Evolutionary conservation across 2,888 invertebrate species (phyloP).

Genomic region (Dicycla oo): DNA sequence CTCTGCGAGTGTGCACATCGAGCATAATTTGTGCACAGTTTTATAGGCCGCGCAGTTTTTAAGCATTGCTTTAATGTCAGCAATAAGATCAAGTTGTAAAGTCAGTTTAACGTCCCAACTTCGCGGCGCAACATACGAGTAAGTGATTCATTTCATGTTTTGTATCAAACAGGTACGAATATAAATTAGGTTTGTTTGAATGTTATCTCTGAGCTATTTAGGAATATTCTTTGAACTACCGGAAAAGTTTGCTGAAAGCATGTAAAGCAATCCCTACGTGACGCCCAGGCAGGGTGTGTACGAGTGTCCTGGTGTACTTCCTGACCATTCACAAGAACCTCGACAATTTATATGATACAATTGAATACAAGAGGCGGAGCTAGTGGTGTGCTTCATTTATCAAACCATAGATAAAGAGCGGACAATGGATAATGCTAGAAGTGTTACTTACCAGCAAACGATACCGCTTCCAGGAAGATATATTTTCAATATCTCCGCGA

Average conservation of each 20-base stretch:
- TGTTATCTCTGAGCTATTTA: background rate
- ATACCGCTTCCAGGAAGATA: slow-evolving; percentile 23
- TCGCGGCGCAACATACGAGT: background rate
- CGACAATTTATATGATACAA: slow-evolving; percentile 1
- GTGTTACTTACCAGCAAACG: slow-evolving; percentile 28
- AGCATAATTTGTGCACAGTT: background rate
- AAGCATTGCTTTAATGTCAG: slow-evolving; percentile 3
- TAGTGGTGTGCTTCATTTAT: background rate
- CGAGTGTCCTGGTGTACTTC: background rate
- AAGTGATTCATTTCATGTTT: slow-evolving; percentile 11
- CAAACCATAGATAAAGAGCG: slow-evolving; percentile 6
- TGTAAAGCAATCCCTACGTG: background rate
- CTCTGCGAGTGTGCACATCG: background rate
- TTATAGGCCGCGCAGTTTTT: background rate
- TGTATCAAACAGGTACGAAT: background rate
- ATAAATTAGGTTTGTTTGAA: background rate
- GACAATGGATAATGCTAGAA: slow-evolving; percentile 2
- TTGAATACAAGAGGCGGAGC: background rate
- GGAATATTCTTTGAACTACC: background rate
- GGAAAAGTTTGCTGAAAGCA: background rate
- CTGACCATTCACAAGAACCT: background rate
- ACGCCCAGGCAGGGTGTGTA: background rate
- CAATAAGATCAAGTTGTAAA: slow-evolving; percentile 15
- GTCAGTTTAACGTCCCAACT: slow-evolving; percentile 15
- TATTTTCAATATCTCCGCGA: slow-evolving; percentile 41